Percentiles rank a stretch among this genome's conserved stretches.
Evolutionary conservation across 2,797 vertebrate species (phyloP).

Genomic region (Ciconia nigra): DNA sequence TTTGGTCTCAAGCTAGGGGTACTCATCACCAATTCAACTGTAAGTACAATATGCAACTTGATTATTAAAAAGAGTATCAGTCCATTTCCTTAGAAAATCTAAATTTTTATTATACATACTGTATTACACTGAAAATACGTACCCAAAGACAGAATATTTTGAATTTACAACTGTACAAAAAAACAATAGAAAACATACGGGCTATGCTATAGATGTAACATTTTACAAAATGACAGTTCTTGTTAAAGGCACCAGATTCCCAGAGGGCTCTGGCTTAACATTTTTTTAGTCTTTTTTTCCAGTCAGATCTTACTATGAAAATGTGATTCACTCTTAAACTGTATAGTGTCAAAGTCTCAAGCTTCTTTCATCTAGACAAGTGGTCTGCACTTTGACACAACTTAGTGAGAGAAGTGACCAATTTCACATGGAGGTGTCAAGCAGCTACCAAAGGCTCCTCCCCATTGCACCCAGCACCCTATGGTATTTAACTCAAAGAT

Average conservation of each 20-base stretch:
- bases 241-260: slow-evolving; percentile 66
- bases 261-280: slow-evolving; percentile 53
- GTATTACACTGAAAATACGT: slow-evolving; percentile 72
- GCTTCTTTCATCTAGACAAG: neutral
- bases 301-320: slow-evolving; percentile 17
- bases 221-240: slow-evolving; percentile 68
- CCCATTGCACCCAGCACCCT: neutral
- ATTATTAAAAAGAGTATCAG: neutral
- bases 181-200: slow-evolving; percentile 65
- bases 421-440: neutral
- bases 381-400: neutral
- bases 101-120: slow-evolving; percentile 73
- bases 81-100: slow-evolving; percentile 74
- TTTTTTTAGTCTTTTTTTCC: slow-evolving; percentile 16
- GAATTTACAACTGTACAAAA: slow-evolving; percentile 73
- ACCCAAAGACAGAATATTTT: slow-evolving; percentile 62
- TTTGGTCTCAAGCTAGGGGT: neutral
- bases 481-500: neutral
- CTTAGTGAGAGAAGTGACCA: neutral
- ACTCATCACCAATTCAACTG: neutral
- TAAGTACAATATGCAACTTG: neutral
- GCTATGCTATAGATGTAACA: slow-evolving; percentile 54
- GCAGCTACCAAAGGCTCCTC: neutral
- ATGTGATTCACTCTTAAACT: neutral
- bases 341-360: neutral